Evolutionary conservation across 2,888 invertebrate genomes (phyloP).

Genomic region (Aphidoletes aphidimyza): DNA sequence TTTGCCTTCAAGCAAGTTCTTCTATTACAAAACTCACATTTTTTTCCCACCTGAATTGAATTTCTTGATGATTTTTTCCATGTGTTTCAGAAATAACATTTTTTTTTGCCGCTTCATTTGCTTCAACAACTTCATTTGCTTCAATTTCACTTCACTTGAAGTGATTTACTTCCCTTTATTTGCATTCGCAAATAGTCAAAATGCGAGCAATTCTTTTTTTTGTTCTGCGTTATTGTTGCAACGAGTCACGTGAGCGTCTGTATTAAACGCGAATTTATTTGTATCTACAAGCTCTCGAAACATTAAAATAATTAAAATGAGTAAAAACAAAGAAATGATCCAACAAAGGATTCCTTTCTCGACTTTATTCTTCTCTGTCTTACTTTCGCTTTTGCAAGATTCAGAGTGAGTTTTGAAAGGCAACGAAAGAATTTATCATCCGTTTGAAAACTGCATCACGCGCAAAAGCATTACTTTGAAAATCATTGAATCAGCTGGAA

Average conservation of each 20-base stretch:
- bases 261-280: slow-evolving; percentile 1
- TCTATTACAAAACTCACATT: too few species aligned
- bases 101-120: too few species aligned
- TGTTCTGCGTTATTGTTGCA: neutral
- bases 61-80: too few species aligned
- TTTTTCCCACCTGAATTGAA: too few species aligned
- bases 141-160: too few species aligned
- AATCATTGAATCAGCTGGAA: slow-evolving; percentile 37
- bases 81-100: too few species aligned
- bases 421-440: neutral
- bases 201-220: neutral
- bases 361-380: too few species aligned
- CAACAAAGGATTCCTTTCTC: neutral
- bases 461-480: slow-evolving; percentile 6
- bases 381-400: slow-evolving; percentile 7
- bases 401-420: too few species aligned
- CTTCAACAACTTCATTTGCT: too few species aligned
- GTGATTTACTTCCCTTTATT: too few species aligned
- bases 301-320: slow-evolving; percentile 35
- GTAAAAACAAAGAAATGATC: slow-evolving; percentile 10
- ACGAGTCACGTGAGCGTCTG: neutral
- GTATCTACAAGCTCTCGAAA: neutral
- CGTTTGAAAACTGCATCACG: neutral
- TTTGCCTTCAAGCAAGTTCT: too few species aligned
- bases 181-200: too few species aligned